phyloP scores from a whole-genome alignment of 2,797 vertebrate genomes.

The Tapera naevia region DNA sequence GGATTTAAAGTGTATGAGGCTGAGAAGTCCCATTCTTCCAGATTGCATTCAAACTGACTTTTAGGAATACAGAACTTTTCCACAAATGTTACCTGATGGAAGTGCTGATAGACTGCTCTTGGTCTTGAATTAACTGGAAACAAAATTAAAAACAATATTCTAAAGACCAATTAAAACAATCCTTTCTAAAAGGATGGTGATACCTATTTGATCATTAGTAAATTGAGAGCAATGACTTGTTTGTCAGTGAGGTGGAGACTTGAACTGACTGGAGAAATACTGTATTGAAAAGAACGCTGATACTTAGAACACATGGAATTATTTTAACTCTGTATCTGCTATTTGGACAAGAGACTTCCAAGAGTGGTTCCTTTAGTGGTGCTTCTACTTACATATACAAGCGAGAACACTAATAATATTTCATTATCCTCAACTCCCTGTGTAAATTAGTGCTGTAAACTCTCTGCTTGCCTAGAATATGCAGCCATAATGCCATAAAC shows the following conservation, averaged over 20 bases:
- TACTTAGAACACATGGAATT: not conserved
- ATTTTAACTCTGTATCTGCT: not conserved
- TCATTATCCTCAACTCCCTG: not conserved
- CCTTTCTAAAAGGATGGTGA: not conserved
- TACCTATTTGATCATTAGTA: not conserved
- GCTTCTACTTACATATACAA: not conserved
- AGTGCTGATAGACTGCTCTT: not conserved
- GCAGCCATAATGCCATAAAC: not conserved
- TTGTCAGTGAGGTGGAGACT: not conserved
- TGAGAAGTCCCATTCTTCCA: not conserved
- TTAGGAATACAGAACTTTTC: not conserved
- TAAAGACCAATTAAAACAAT: not conserved
- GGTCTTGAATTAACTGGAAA: not conserved
- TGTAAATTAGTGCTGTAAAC: not conserved
- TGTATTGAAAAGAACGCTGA: not conserved
- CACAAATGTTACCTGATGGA: not conserved
- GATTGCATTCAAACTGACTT: not conserved
- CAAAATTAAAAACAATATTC: not conserved
- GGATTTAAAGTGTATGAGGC: not conserved
- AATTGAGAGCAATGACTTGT: not conserved
- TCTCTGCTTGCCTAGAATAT: not conserved
- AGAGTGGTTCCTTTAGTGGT: not conserved
- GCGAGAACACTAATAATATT: not conserved
- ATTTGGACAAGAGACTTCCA: not conserved
- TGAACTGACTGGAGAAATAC: not conserved